These are phyloP conservation scores for Drosophila tsacasi DNA, from an alignment of 1,140 invertebrate genomes.

Conservation along the genomic window DNA sequence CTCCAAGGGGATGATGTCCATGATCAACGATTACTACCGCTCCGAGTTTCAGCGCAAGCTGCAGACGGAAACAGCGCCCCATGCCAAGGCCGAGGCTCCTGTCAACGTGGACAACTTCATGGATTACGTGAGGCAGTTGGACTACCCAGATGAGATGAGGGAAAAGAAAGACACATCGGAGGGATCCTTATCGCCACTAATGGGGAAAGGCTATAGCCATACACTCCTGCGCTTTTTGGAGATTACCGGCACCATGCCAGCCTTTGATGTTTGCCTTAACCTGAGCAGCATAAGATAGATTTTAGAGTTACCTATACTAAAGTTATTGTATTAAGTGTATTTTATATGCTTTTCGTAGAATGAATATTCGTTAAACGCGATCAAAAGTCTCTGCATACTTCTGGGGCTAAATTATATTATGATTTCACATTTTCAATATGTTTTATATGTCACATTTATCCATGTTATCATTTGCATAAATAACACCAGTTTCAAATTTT, in stretches of 20 bases:
- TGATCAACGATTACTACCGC: slow-evolving; percentile 84
- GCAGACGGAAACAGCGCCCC: slow-evolving; percentile 22
- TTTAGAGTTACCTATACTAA: not conserved
- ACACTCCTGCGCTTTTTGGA: slow-evolving; percentile 48
- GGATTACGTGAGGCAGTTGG: slow-evolving; percentile 72
- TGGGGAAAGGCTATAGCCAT: slow-evolving; percentile 2
- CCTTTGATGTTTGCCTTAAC: slow-evolving; percentile 36
- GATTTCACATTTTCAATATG: not conserved
- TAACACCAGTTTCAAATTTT: not conserved
- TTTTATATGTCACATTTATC: not conserved
- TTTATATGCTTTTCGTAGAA: slow-evolving; percentile 40
- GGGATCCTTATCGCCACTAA: not conserved
- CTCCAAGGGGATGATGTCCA: slow-evolving; percentile 80
- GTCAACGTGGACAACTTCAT: slow-evolving; percentile 74
- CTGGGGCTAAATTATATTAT: not conserved
- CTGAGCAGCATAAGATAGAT: slow-evolving; percentile 48
- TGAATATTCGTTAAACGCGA: not conserved
- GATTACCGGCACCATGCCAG: slow-evolving; percentile 46
- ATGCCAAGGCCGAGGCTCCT: slow-evolving; percentile 35
- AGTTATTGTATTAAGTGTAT: slow-evolving; percentile 1
- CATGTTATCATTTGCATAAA: not conserved
- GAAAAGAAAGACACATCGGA: not conserved
- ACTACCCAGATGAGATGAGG: slow-evolving; percentile 19
- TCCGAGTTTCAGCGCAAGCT: slow-evolving; percentile 78
- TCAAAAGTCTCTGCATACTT: slow-evolving; percentile 24